Conservation (phyloP, 23 tunicate genomes). For the Ciona savignyi region DNA sequence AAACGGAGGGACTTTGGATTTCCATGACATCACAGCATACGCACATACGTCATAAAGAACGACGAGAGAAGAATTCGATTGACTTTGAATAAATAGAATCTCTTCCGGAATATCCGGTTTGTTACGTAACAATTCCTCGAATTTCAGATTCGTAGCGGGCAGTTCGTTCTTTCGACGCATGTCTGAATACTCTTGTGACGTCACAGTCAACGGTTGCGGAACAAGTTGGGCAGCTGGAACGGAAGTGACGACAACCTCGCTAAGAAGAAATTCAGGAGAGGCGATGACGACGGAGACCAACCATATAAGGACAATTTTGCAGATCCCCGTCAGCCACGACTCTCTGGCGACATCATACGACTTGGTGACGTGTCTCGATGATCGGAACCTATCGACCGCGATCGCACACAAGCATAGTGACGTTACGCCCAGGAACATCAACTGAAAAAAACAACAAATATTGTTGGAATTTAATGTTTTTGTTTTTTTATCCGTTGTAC, state of each 20-base stretch:
- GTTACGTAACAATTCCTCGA: not conserved
- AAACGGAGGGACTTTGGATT: constrained; percentile 17
- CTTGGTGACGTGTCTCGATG: constrained; percentile 43
- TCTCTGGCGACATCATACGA: constrained; percentile 31
- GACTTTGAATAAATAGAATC: not conserved
- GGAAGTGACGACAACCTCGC: not conserved
- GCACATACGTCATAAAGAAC: constrained; percentile 39
- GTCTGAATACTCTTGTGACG: not conserved
- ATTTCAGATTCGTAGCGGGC: not conserved
- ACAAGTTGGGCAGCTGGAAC: constrained; percentile 1
- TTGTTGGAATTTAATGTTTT: too few species aligned
- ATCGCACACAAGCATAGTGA: constrained; percentile 55
- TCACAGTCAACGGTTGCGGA: not conserved
- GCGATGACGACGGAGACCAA: constrained; percentile 55
- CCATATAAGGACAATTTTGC: constrained; percentile 66
- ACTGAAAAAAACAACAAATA: too few species aligned
- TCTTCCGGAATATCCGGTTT: not conserved
- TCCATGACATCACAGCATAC: constrained; percentile 34
- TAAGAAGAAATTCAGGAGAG: constrained; percentile 47
- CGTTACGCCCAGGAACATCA: constrained; percentile 47
- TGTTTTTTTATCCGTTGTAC: too few species aligned
- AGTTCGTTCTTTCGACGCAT: not conserved
- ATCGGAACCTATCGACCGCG: constrained; percentile 57
- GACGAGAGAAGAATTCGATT: not conserved
- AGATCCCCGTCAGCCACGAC: constrained; percentile 24